phyloP scores from a whole-genome alignment of 2,797 vertebrate species.

The Chromis chromis region DNA sequence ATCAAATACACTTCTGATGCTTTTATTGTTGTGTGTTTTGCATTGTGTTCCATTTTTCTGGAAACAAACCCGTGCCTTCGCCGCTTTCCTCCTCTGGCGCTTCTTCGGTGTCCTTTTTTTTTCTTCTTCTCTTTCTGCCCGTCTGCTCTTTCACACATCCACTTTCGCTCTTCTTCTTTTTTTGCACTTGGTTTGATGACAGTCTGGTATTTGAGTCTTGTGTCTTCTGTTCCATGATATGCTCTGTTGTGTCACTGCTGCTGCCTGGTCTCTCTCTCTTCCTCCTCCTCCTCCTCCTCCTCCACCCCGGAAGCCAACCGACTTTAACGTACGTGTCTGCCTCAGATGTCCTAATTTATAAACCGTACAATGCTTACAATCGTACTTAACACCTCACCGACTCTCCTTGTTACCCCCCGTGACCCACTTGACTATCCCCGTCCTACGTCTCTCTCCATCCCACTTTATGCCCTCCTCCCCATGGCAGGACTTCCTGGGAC shows the following conservation, averaged over 20 bases:
- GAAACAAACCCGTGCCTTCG: slow-evolving; percentile 29
- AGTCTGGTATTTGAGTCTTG: slow-evolving; percentile 80
- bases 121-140: slow-evolving; percentile 52
- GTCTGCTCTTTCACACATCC: slow-evolving; percentile 61
- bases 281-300: slow-evolving; percentile 64
- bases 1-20: slow-evolving; percentile 39
- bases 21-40: slow-evolving; percentile 50
- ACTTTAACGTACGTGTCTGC: slow-evolving; percentile 88
- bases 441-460: slow-evolving; percentile 54
- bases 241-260: slow-evolving; percentile 86
- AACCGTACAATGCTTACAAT: slow-evolving; percentile 70
- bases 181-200: slow-evolving; percentile 77
- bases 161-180: slow-evolving; percentile 57
- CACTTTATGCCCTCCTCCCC: slow-evolving; percentile 44
- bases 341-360: slow-evolving; percentile 76
- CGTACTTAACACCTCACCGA: slow-evolving; percentile 66
- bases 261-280: slow-evolving; percentile 84
- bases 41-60: slow-evolving; percentile 38
- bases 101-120: slow-evolving; percentile 39
- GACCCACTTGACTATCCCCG: slow-evolving; percentile 56
- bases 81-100: slow-evolving; percentile 34
- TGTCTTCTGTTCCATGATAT: slow-evolving; percentile 87
- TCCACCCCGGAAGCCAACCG: slow-evolving; percentile 86
- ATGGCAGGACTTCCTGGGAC: slow-evolving; percentile 94
- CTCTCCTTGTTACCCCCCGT: slow-evolving; percentile 70